Evolutionary conservation across 92 coral and sea anemone species (phyloP), one percentile per base, ranked within the genome.

Genomic region (Epizoanthus rinbou): DNA sequence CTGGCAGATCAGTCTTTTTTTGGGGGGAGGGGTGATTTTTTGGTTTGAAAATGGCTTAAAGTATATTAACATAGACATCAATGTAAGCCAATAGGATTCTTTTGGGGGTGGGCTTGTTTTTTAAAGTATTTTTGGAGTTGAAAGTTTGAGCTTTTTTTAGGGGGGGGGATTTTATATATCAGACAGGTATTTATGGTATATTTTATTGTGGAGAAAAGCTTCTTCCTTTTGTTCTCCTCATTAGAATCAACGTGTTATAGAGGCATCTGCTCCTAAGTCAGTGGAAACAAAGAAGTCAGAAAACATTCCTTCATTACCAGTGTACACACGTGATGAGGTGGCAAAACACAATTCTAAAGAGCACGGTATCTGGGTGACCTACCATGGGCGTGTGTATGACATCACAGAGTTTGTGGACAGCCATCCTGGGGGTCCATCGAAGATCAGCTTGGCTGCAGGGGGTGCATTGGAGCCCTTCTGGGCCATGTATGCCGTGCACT

Each of bases 391-490:
- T 3, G 94, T 91, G 14, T 91, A 91, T 18, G 91, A 91, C 86
- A 85, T 91, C 63, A 91, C 94, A 54, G 94, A 91, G 71, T 91
- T 85, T 50, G 81, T 91, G 4, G 76, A 63, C 3, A 69, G 63
- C 15, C 94, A 91, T 72, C 94, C 94, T 0, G 94, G 94, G 60
- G 94, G 94, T 8, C n/a, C 52, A 5, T 68, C 84, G 8, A 88
- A 85, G 91, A 91, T 91, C 39, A 84, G 80, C 83, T 57, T 91
- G 75, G 89, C 94, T 15, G 91, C 88, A 25, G 95, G 95, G 18
- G 92, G 90, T 9, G 67, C 87, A 6, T 33, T 91, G 21, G 95
- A 91, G 19, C 88, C 95, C 0, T 91, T 85, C 80, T 91, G 92
- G 92, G 82, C 91, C 11, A 81, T 88, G 79, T 88, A 85, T 25